Evolutionary conservation across 2,797 vertebrate genomes (phyloP), one percentile per base, ranked within the genome.

Genomic region (Dryobates pubescens): DNA sequence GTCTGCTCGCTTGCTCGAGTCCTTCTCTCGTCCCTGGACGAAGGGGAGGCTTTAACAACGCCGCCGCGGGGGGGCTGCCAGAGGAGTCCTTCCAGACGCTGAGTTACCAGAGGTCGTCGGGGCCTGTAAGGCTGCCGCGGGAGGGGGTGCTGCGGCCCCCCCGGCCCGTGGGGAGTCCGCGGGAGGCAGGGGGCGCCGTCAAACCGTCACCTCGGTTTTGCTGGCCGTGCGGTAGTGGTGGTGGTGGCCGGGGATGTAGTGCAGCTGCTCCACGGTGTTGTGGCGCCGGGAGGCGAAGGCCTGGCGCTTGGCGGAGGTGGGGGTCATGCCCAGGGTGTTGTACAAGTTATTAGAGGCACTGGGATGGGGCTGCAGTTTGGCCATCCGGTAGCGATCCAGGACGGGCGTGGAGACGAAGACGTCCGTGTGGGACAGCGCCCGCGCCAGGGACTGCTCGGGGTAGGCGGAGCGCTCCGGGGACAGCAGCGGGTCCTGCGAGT

Each of bases 131-230:
- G 96, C 97, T 97, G 97, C 97, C 96, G 97, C 97, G 96, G 96
- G 92, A 75, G 54, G 90, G 96, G 96, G 96, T 56, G 95, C 96
- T 94, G 97, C 85, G 95, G 96, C 89, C 93, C 95, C 94, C 93
- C 96, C 96, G 85, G 95, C 97, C 92, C 97, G 90, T 77, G 95
- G 96, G 83, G 96, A 96, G 97, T 93, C 81, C 89, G 96, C 94
- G 92, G 97, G 96, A 86, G 63, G 90, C 97, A 96, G 95, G 56
- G 58, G 49, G 71, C 59, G n/a, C 36, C 77, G 93, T 98, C 98
- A 99, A 97, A 99, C 99, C 97, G 99, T 99, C 98, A 99, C 99
- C 98, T 99, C 99, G 12, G 99, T 99, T 98, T 99, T 99, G 98
- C 99, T 99, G 81, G 99, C 98, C 95, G 99, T 99, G 97, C 98